Evolutionary conservation across 2,797 vertebrate species (phyloP), one percentile per base, ranked within the genome.

Genomic region (Ciconia nigra): DNA sequence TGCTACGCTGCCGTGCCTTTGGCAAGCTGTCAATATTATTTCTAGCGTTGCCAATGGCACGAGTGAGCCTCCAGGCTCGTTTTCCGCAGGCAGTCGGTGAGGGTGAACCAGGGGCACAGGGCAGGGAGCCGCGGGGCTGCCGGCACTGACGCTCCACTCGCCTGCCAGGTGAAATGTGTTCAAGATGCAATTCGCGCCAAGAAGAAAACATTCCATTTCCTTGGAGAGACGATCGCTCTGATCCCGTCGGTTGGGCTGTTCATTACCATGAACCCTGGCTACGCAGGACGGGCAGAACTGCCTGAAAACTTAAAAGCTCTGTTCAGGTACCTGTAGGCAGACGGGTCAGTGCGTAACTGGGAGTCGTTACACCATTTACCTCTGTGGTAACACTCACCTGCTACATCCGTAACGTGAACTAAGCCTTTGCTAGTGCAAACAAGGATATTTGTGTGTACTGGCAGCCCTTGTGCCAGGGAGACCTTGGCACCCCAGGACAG

Each of bases 201-300:
- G 94, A 98, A 98, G 69, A 96, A 96, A 62, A 96, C 2, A 0
- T 98, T 98, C 71, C 97, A 63, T 44, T 98, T 98, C 90, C 96
- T 98, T 3, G 98, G 98, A 6, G 98, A 98, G 63, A 90, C 7
- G 0, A 98, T 98, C 15, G 19, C 95, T 1, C 98, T 98, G 58
- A 84, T 98, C 3, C 98, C 98, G 0, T 98, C 98, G 0, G 98
- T 98, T 0, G 98, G 98, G 33, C 93, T 98, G 81, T 98, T 98
- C 95, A 98, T 98, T 63, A 98, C 98, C 63, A 98, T 98, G 98
- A 98, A 98, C 83, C 98, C 98, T 0, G 98, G 98, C 9, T 98
- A 98, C 0, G 98, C 98, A 0, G 98, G 98, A 2, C 97, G 98
- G 69, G 97, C 98, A 0, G 98, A 98, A 79, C 92, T 98, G 89